Conservation (phyloP, 2,797 vertebrate species). For the Paratrypauchen microcephalus region DNA sequence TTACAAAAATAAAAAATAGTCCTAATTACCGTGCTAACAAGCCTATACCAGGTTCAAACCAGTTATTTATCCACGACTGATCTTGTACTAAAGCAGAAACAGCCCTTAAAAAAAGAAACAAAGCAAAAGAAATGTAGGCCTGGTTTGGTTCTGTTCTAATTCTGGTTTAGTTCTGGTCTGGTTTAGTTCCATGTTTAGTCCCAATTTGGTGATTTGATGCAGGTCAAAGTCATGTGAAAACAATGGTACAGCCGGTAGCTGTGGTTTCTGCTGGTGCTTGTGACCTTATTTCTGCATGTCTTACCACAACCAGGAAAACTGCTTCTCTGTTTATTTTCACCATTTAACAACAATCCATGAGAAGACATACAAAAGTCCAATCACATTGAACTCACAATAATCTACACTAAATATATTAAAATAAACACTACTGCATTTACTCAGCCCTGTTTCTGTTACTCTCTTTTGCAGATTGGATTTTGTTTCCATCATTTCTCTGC, state of each 20-base stretch:
- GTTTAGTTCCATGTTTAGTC: too few relatives aligned
- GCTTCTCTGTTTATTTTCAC: background rate
- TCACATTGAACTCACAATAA: background rate
- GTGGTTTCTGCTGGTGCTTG: conserved; percentile 1
- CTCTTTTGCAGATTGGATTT: conserved; percentile 28
- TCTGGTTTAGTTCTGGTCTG: too few relatives aligned
- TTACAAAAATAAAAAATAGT: too few relatives aligned
- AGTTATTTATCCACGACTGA: too few relatives aligned
- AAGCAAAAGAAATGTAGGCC: too few relatives aligned
- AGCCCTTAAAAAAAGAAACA: too few relatives aligned
- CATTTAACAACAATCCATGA: background rate
- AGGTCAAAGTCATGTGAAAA: conserved; percentile 5
- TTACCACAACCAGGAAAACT: conserved; percentile 5
- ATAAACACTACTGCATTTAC: background rate
- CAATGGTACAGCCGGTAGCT: background rate
- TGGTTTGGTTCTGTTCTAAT: too few relatives aligned
- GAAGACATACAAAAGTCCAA: background rate
- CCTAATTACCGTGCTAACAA: too few relatives aligned
- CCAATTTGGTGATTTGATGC: background rate
- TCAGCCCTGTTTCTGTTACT: background rate
- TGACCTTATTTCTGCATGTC: background rate
- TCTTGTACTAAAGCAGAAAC: too few relatives aligned
- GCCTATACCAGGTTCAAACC: too few relatives aligned
- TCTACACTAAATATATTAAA: background rate
- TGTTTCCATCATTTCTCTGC: conserved; percentile 17